phyloP scores from a whole-genome alignment of 2,888 invertebrate species.

The Epinotia brunnichana region DNA sequence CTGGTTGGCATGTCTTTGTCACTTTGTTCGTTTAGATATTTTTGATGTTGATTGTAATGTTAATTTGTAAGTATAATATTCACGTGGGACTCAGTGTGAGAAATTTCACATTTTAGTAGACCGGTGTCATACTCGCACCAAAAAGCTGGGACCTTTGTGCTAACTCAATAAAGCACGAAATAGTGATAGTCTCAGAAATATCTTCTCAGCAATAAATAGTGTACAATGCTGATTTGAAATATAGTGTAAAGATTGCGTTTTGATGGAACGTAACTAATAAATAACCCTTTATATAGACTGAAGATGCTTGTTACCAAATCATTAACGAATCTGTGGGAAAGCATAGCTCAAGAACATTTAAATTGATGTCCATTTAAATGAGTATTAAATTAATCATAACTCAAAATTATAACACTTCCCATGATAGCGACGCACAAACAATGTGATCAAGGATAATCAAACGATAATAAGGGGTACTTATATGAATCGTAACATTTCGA shows the following conservation, averaged over 20 bases:
- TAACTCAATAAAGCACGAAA: slow-evolving; percentile 3
- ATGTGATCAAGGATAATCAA: slow-evolving; percentile 46
- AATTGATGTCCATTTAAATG: slow-evolving; percentile 39
- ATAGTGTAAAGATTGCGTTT: slow-evolving; percentile 11
- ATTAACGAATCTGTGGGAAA: slow-evolving; percentile 14
- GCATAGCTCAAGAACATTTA: slow-evolving; percentile 40
- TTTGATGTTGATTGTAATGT: slow-evolving; percentile 7
- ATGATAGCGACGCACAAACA: slow-evolving; percentile 41
- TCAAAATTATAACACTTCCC: slow-evolving; percentile 20
- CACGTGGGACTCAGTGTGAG: slow-evolving; percentile 1
- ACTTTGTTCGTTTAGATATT: background rate
- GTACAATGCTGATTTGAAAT: slow-evolving; percentile 6
- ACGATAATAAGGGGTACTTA: slow-evolving; percentile 35
- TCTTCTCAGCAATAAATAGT: slow-evolving; percentile 20
- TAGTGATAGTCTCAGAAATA: slow-evolving; percentile 19
- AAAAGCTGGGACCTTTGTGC: slow-evolving; percentile 5
- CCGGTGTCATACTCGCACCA: background rate
- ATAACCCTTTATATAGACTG: slow-evolving; percentile 32
- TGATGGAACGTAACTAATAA: slow-evolving; percentile 28
- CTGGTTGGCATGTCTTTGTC: background rate
- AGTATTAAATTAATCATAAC: slow-evolving; percentile 35
- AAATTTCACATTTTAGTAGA: slow-evolving; percentile 11
- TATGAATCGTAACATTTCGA: slow-evolving; percentile 25
- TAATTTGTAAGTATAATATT: background rate
- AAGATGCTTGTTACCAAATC: slow-evolving; percentile 29